Evolutionary conservation across 1,140 invertebrate genomes (phyloP).

Genomic region (Heliconius hermathena): DNA sequence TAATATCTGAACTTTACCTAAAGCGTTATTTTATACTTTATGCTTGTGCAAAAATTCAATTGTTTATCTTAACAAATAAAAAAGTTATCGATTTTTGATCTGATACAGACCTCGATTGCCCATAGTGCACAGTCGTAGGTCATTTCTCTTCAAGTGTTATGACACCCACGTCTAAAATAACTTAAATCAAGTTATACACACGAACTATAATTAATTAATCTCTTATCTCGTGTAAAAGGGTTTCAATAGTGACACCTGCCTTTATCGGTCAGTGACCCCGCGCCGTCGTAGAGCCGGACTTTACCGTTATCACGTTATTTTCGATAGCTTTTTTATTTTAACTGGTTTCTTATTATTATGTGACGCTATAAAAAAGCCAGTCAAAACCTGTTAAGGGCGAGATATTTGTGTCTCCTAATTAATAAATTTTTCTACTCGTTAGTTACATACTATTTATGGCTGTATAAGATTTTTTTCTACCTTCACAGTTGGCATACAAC

Average conservation of each 20-base stretch:
- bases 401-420: neutral
- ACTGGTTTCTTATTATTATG: constrained; percentile 20
- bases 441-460: neutral
- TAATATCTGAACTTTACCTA: no score
- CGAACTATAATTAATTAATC: neutral
- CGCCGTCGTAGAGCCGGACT: constrained; percentile 24
- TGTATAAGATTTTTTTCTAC: no score
- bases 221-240: constrained; percentile 12
- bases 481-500: no score
- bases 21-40: no score
- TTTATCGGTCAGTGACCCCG: constrained; percentile 42
- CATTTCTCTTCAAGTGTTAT: no score
- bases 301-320: constrained; percentile 42
- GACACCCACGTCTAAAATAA: no score
- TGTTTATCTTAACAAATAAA: no score
- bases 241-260: constrained; percentile 20
- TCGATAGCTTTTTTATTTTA: constrained; percentile 33
- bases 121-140: no score
- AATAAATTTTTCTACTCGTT: neutral
- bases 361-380: neutral
- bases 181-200: neutral
- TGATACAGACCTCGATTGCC: no score
- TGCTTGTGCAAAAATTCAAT: no score
- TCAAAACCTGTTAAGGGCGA: constrained; percentile 12
- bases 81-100: no score